Evolutionary conservation across 2,113 vertebrate genomes (phyloP).

Genomic region (Semicossyphus pulcher): DNA sequence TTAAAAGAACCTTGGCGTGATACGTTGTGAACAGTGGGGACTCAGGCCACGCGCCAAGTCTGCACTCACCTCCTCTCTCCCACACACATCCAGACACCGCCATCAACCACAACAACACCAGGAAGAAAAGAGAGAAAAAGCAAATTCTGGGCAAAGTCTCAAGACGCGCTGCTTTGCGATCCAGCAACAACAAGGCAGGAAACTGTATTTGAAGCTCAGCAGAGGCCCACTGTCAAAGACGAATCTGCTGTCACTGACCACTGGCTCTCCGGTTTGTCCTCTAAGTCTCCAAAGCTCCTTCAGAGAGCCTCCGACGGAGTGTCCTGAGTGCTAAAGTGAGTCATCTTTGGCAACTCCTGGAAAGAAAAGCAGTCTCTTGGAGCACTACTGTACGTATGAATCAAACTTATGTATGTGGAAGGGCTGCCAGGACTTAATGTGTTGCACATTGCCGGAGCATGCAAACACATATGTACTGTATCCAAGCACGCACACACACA

Average conservation of each 20-base stretch:
- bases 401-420: slow-evolving; percentile 79
- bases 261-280: slow-evolving; percentile 53
- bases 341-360: slow-evolving; percentile 77
- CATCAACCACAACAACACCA: slow-evolving; percentile 57
- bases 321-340: slow-evolving; percentile 72
- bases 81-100: slow-evolving; percentile 66
- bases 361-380: slow-evolving; percentile 75
- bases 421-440: slow-evolving; percentile 82
- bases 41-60: slow-evolving; percentile 69
- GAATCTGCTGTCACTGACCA: slow-evolving; percentile 60
- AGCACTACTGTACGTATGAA: slow-evolving; percentile 81
- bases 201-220: slow-evolving; percentile 52
- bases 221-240: slow-evolving; percentile 49
- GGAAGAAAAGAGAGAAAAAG: slow-evolving; percentile 54
- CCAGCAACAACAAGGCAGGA: slow-evolving; percentile 52
- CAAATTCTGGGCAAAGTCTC: slow-evolving; percentile 65
- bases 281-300: slow-evolving; percentile 43
- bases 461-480: slow-evolving; percentile 73
- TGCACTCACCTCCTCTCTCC: slow-evolving; percentile 70
- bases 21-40: slow-evolving; percentile 67
- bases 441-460: slow-evolving; percentile 84
- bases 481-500: slow-evolving; percentile 38
- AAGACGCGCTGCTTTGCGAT: slow-evolving; percentile 49
- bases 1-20: slow-evolving; percentile 81
- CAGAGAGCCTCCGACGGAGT: slow-evolving; percentile 37